phyloP scores from a whole-genome alignment of 1,140 invertebrate species.

The Scaptomyza hsui region DNA sequence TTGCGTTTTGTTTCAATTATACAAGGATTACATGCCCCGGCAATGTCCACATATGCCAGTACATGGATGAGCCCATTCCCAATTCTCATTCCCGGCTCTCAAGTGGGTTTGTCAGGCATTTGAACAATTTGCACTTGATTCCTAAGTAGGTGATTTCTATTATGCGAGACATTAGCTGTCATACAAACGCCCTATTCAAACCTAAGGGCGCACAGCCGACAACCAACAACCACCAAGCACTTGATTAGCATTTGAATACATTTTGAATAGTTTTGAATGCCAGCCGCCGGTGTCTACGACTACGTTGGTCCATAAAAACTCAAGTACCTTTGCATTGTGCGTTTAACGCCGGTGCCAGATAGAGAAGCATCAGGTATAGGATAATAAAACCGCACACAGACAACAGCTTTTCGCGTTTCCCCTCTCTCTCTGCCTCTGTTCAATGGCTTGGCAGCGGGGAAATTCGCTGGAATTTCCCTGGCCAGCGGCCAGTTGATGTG shows the following conservation, averaged over 20 bases:
- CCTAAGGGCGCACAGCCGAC: conserved; percentile 48
- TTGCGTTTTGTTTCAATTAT: conserved; percentile 81
- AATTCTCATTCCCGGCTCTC: conserved; percentile 42
- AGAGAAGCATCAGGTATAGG: conserved; percentile 36
- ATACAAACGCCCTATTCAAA: conserved; percentile 80
- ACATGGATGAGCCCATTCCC: conserved; percentile 5
- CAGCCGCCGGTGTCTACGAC: not conserved
- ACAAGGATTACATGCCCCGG: conserved; percentile 67
- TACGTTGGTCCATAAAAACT: conserved; percentile 64
- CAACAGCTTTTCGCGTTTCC: conserved; percentile 47
- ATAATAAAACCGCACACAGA: conserved; percentile 70
- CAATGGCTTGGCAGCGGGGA: conserved; percentile 66
- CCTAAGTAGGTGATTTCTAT: conserved; percentile 81
- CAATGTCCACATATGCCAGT: conserved; percentile 27
- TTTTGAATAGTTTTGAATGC: conserved; percentile 22
- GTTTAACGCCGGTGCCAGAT: conserved; percentile 70
- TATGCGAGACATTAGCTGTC: conserved; percentile 82
- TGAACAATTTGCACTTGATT: conserved; percentile 80
- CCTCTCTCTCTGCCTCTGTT: conserved; percentile 30
- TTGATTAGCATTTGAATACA: conserved; percentile 73
- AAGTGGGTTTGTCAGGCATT: conserved; percentile 57
- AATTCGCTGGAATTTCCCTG: conserved; percentile 75
- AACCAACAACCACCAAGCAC: conserved; percentile 44
- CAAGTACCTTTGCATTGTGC: conserved; percentile 69
- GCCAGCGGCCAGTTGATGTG: conserved; percentile 68